Base-by-base conservation (phyloP, 2,113 vertebrate genomes). In the Archocentrus centrarchus region DNA sequence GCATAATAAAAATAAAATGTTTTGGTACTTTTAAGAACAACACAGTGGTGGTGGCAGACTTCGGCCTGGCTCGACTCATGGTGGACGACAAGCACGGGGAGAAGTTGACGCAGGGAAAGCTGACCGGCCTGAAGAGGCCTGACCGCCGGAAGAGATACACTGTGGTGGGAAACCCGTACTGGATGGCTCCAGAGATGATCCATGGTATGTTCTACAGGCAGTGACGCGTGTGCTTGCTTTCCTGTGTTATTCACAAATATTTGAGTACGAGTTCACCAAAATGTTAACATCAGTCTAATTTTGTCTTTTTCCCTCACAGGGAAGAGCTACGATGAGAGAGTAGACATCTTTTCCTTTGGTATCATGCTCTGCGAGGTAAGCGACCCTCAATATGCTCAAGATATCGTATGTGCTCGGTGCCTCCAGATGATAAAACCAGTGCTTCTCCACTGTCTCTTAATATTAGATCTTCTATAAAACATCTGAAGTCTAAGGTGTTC, bases 101-200 rank as follows among this genome's bases (percentile, higher is more conserved):
- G 68, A 94, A 93, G 79, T 68, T 94, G 60, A 78, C 93, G 0
- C 94, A 97, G 0, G 96, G 97, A 3, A 97, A 97, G 87, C 91
- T 98, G 64, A 89, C 96, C 3, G 97, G 93, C 84, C 91, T 98
- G 92, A 98, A 97, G 95, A 98, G 96, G 82, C 96, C 96, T 0
- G 98, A 99, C 89, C 96, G 98, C 37, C 97, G 96, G 78, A 99
- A 99, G 95, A 96, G 98, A 2, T 99, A 99, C 95, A 99, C 98
- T 0, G 98, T 99, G 90, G 98, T 99, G 92, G 98, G 98, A 58
- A 99, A 99, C 92, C 98, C 98, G 0, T 99, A 99, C 95, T 99
- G 98, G 98, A 99, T 99, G 98, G 98, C 98, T 1, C 98, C 98
- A 0, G 98, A 99, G 92, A 99, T 99, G 98, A 99, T 99, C 93